phyloP scores from a whole-genome alignment of 1,140 invertebrate genomes.

The Polypedilum vanderplanki region DNA sequence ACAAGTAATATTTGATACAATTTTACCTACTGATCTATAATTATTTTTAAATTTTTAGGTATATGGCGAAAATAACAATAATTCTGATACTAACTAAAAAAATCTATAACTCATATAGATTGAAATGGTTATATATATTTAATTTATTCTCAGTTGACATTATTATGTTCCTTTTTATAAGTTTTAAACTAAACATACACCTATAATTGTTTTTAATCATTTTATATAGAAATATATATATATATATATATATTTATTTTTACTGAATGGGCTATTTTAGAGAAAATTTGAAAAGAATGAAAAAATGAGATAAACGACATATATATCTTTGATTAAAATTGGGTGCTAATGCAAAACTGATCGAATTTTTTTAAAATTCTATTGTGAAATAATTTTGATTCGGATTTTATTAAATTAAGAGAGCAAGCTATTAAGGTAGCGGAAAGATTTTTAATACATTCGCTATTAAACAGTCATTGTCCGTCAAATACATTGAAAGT shows the following conservation, averaged over 20 bases:
- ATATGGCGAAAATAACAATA: constrained; percentile 23
- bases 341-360: neutral
- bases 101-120: neutral
- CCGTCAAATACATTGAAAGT: neutral
- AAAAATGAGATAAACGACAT: neutral
- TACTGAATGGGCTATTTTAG: neutral
- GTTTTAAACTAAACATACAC: neutral
- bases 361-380: neutral
- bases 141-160: constrained; percentile 13
- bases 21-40: neutral
- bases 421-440: neutral
- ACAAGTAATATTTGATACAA: constrained; percentile 34
- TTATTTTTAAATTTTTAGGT: neutral
- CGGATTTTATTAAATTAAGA: neutral
- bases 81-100: constrained; percentile 20
- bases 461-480: too few relatives aligned
- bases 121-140: neutral
- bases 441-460: neutral
- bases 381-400: constrained; percentile 1
- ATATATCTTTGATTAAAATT: neutral
- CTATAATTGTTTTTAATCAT: neutral
- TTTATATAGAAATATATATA: too few relatives aligned
- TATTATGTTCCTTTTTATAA: neutral
- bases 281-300: neutral
- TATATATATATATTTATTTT: constrained; percentile 2